Conservation (phyloP, 2,888 invertebrate genomes). For the Biston betularia region DNA sequence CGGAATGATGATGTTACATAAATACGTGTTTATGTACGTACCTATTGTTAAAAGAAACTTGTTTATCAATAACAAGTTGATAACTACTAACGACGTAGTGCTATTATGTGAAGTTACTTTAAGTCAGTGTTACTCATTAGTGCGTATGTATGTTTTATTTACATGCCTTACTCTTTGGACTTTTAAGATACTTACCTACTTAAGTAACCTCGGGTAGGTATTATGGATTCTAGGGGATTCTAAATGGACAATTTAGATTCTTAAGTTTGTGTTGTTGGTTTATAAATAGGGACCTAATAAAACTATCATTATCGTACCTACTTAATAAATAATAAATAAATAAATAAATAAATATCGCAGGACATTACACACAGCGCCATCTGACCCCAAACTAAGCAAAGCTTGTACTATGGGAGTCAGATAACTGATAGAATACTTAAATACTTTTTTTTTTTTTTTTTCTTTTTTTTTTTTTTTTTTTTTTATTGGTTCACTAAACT, state of each 20-base stretch:
- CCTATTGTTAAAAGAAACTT: conserved; percentile 78
- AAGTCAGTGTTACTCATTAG: conserved; percentile 14
- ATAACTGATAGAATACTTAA: no score
- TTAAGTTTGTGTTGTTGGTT: background rate
- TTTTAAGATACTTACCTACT: background rate
- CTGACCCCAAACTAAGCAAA: no score
- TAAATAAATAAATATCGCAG: no score
- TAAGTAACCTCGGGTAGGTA: background rate
- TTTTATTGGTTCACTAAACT: no score
- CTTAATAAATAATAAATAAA: no score
- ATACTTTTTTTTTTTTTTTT: no score
- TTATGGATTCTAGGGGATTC: background rate
- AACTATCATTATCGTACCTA: no score
- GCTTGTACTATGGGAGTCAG: no score
- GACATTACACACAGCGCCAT: no score
- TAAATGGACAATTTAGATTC: background rate
- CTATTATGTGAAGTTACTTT: conserved; percentile 55
- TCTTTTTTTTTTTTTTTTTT: no score
- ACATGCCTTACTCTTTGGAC: background rate
- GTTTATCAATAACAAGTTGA: conserved; percentile 77
- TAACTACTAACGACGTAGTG: conserved; percentile 52
- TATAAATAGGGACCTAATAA: background rate
- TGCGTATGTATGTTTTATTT: conserved; percentile 17
- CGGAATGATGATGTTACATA: conserved; percentile 68
- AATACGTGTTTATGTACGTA: conserved; percentile 76